Evolutionary conservation across 23 tunicate genomes (phyloP).

Genomic region (Styela clava): DNA sequence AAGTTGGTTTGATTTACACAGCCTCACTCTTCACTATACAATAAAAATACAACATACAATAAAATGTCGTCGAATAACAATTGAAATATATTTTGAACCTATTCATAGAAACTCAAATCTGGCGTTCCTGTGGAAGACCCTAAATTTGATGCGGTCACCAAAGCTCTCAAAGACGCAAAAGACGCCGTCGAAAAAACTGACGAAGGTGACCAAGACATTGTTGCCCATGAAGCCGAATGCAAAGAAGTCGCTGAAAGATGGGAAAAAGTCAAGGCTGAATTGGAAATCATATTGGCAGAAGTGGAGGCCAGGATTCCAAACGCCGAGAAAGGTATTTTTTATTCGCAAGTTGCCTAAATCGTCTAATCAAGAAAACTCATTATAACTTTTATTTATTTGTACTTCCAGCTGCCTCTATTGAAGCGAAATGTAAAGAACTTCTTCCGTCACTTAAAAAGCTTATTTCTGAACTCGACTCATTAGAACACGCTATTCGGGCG

Average conservation of each 20-base stretch:
- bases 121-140: constrained; percentile 35
- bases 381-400: no score
- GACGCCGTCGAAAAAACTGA: neutral
- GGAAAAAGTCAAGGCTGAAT: constrained; percentile 32
- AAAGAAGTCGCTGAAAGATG: constrained; percentile 37
- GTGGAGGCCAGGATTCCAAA: constrained; percentile 15
- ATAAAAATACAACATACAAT: no score
- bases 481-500: constrained; percentile 53
- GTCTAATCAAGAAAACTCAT: neutral
- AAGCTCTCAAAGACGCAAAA: constrained; percentile 25
- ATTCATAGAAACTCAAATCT: constrained; percentile 34
- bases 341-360: no score
- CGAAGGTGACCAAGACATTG: constrained; percentile 45
- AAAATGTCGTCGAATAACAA: no score
- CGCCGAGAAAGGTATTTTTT: constrained; percentile 25
- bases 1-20: neutral
- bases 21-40: no score
- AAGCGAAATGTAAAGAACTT: constrained; percentile 10
- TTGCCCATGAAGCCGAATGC: constrained; percentile 5
- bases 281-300: constrained; percentile 2
- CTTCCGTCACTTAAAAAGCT: constrained; percentile 24
- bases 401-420: constrained; percentile 44
- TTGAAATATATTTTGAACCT: no score
- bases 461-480: constrained; percentile 41
- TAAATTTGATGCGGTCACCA: constrained; percentile 31